A percentile compares a stretch with the other conserved stretches of the same genome.
These are phyloP conservation scores for Hypotaenidia okinawae DNA, from an alignment of 2,797 vertebrate species.

Conservation along the genomic window DNA sequence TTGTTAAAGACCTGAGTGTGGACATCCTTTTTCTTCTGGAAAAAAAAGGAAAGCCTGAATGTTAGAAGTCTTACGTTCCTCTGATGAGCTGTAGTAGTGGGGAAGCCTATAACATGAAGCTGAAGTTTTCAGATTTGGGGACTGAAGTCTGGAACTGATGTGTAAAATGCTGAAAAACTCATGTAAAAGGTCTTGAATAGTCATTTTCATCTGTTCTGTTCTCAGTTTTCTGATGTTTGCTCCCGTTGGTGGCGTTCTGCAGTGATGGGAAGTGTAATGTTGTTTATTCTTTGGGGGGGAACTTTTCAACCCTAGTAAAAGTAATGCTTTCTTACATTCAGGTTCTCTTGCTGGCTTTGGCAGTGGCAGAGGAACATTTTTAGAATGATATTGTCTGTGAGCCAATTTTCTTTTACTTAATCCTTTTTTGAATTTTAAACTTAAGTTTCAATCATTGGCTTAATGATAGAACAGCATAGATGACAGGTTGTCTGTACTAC, in stretches of 20 bases:
- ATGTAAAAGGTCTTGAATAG: background rate
- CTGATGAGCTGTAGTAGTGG: background rate
- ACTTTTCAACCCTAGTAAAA: background rate
- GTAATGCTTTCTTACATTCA: background rate
- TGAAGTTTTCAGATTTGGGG: background rate
- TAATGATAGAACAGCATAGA: background rate
- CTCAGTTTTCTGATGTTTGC: background rate
- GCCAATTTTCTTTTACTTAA: background rate
- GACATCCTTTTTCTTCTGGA: background rate
- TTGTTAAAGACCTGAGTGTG: background rate
- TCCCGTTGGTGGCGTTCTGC: background rate
- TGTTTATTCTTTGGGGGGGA: background rate
- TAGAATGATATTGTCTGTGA: background rate
- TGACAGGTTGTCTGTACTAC: background rate
- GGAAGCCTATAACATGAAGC: background rate
- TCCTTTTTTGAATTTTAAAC: background rate
- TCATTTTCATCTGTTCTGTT: background rate
- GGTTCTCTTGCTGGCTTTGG: background rate
- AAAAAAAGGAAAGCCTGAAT: background rate
- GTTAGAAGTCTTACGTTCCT: background rate
- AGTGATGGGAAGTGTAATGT: rapidly evolving
- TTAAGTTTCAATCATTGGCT: background rate
- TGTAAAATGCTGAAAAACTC: background rate
- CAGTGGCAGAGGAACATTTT: background rate
- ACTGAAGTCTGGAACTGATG: background rate